Percentiles rank a stretch among this genome's conserved stretches.
Evolutionary conservation across 2,113 vertebrate species (phyloP).

Genomic region (Festucalex cinctus): DNA sequence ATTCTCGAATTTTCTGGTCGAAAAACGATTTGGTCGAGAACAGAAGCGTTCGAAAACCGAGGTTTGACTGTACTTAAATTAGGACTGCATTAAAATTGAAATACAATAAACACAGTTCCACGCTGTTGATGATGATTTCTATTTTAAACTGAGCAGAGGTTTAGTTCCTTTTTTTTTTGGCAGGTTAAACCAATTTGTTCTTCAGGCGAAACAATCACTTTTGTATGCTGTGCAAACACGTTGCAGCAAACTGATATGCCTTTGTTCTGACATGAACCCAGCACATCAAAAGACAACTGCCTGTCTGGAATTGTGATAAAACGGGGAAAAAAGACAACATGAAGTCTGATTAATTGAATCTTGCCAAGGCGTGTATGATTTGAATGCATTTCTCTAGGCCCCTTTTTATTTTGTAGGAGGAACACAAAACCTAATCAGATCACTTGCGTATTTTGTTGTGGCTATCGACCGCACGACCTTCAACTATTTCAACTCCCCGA

Average conservation of each 20-base stretch:
- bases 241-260: constrained; percentile 33
- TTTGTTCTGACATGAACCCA: constrained; percentile 34
- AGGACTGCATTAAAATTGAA: background rate
- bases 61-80: background rate
- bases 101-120: constrained; percentile 19
- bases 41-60: no score
- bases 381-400: constrained; percentile 57
- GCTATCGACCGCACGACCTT: constrained; percentile 65
- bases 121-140: constrained; percentile 4
- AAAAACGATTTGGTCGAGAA: no score
- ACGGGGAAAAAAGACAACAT: constrained; percentile 39
- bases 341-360: constrained; percentile 61
- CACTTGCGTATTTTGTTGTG: constrained; percentile 69
- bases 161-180: constrained; percentile 35
- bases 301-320: constrained; percentile 35
- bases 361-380: constrained; percentile 44
- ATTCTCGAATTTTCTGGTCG: no score
- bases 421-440: constrained; percentile 65
- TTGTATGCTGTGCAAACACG: constrained; percentile 31
- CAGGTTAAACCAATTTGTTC: constrained; percentile 43
- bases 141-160: constrained; percentile 36
- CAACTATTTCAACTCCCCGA: constrained; percentile 64
- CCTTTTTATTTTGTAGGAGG: constrained; percentile 41
- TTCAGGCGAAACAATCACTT: constrained; percentile 28
- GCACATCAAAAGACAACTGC: constrained; percentile 32